Conservation (phyloP, 2,888 invertebrate species). For the Maniola hyperantus region DNA sequence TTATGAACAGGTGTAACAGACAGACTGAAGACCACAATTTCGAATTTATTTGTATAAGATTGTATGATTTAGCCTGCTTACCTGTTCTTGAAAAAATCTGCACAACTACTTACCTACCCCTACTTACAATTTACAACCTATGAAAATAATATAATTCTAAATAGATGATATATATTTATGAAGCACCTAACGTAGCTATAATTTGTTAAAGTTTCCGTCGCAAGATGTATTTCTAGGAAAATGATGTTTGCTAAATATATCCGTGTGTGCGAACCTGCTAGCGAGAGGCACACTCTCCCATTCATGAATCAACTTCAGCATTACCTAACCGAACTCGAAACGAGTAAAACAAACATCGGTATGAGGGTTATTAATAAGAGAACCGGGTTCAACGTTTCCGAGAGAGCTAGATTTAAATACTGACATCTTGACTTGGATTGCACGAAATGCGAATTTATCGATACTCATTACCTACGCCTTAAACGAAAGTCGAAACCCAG, state of each 20-base stretch:
- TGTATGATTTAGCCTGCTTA: too few species aligned
- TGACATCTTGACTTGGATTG: slow-evolving; percentile 53
- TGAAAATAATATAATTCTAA: not conserved
- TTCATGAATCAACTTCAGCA: slow-evolving; percentile 81
- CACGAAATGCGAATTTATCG: slow-evolving; percentile 47
- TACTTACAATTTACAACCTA: too few species aligned
- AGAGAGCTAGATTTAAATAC: slow-evolving; percentile 64
- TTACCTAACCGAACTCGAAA: slow-evolving; percentile 74
- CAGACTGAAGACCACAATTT: too few species aligned
- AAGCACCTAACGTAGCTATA: slow-evolving; percentile 38
- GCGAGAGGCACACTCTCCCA: slow-evolving; percentile 65
- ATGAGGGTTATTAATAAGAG: slow-evolving; percentile 79
- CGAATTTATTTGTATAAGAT: too few species aligned
- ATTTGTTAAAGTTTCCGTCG: slow-evolving; percentile 65
- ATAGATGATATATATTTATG: slow-evolving; percentile 24
- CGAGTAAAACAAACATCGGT: slow-evolving; percentile 75
- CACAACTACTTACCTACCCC: too few species aligned
- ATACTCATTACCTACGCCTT: slow-evolving; percentile 37
- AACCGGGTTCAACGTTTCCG: slow-evolving; percentile 78
- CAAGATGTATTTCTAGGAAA: slow-evolving; percentile 73
- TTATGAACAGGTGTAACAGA: not conserved
- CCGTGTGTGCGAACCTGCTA: slow-evolving; percentile 58
- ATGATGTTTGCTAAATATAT: slow-evolving; percentile 76
- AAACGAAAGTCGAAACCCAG: not conserved
- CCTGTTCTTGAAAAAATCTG: too few species aligned